These are phyloP conservation scores for Allobates femoralis DNA, from an alignment of 2,797 vertebrate genomes.

Conservation along the genomic window DNA sequence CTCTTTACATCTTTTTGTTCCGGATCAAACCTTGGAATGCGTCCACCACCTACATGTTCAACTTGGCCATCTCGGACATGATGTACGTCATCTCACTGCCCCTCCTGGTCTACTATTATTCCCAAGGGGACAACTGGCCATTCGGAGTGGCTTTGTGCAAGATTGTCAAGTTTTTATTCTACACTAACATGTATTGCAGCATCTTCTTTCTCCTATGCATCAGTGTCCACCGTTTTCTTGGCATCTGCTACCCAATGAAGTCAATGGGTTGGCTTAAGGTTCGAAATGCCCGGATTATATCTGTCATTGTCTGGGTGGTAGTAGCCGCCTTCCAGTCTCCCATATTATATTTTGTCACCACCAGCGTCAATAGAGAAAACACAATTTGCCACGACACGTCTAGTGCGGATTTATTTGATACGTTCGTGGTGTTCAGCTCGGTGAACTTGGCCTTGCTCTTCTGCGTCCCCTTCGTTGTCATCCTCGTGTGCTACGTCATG, in stretches of 20 bases:
- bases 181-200: conserved; percentile 93
- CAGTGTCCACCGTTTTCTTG: conserved; percentile 91
- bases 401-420: conserved; percentile 82
- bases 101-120: conserved; percentile 92
- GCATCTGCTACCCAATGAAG: conserved; percentile 86
- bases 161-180: conserved; percentile 95
- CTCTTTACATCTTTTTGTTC: conserved; percentile 88
- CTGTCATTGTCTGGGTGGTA: conserved; percentile 78
- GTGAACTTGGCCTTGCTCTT: conserved; percentile 88
- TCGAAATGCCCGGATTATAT: conserved; percentile 81
- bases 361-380: conserved; percentile 65
- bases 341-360: conserved; percentile 90
- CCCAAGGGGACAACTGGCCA: conserved; percentile 90
- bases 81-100: conserved; percentile 92
- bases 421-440: conserved; percentile 89
- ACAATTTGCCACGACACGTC: conserved; percentile 92
- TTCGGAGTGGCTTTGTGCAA: conserved; percentile 89
- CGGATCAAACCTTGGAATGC: conserved; percentile 90
- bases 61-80: conserved; percentile 88
- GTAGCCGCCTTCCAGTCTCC: conserved; percentile 87
- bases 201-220: conserved; percentile 96
- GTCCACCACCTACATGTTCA: conserved; percentile 95
- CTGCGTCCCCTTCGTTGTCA: conserved; percentile 84
- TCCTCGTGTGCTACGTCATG: conserved; percentile 88
- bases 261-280: conserved; percentile 86